phyloP scores from a whole-genome alignment of 2,888 invertebrate genomes.

The Himalopsyche japonica region DNA sequence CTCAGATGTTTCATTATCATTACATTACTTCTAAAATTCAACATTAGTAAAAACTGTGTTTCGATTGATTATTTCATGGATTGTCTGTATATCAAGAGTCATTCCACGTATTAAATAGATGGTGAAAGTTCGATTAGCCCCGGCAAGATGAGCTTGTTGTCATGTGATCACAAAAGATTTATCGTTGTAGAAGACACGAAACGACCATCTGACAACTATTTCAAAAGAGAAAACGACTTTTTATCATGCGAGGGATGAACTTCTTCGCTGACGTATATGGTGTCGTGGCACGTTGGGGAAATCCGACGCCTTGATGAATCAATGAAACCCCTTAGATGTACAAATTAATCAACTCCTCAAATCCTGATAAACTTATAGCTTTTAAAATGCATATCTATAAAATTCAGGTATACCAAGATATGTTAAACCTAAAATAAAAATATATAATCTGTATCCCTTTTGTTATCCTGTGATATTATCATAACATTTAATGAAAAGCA shows the following conservation, averaged over 20 bases:
- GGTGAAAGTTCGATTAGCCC: not conserved
- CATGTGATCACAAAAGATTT: not conserved
- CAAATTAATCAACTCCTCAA: not conserved
- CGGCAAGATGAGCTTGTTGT: not conserved
- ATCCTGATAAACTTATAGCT: not conserved
- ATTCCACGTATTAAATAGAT: not conserved
- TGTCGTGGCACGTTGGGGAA: not conserved
- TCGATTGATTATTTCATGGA: too few species aligned
- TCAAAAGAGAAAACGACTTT: not conserved
- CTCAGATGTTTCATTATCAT: too few species aligned
- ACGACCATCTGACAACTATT: not conserved
- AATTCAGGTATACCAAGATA: too few species aligned
- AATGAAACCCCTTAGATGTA: too few species aligned
- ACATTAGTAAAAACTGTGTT: too few species aligned
- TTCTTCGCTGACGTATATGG: not conserved
- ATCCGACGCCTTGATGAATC: not conserved
- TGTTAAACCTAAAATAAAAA: too few species aligned
- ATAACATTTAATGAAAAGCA: too few species aligned
- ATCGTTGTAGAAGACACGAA: not conserved
- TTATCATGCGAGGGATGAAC: slow-evolving; percentile 7
- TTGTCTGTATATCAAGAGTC: not conserved
- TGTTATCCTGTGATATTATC: too few species aligned
- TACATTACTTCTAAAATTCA: too few species aligned
- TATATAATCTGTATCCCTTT: too few species aligned
- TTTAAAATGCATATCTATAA: too few species aligned